Conservation (phyloP, 2,888 invertebrate genomes). For the Ceriagrion tenellum region DNA sequence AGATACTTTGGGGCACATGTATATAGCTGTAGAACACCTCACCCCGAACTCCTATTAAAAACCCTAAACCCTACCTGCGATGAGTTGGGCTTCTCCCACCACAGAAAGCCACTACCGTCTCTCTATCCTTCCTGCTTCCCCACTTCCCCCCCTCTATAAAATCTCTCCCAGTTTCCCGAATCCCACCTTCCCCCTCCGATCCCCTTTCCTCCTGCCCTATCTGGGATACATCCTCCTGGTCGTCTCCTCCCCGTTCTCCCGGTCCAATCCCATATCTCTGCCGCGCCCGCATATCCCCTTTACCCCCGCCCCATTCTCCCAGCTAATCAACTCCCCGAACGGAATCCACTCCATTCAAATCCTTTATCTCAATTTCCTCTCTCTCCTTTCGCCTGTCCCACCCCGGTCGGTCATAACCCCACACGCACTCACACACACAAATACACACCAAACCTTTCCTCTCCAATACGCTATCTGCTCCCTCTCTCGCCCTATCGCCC, state of each 20-base stretch:
- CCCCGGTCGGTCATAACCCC: background rate
- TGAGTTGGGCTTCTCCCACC: background rate
- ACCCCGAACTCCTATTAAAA: background rate
- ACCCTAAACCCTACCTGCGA: background rate
- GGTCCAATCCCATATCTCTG: background rate
- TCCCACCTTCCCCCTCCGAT: background rate
- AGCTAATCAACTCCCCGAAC: slow-evolving; percentile 50
- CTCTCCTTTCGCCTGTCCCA: slow-evolving; percentile 33
- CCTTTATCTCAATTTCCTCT: slow-evolving; percentile 51
- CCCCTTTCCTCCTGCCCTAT: background rate
- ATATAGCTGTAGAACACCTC: background rate
- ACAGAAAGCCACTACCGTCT: background rate
- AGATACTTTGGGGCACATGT: no score
- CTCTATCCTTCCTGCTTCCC: background rate
- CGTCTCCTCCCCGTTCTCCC: background rate
- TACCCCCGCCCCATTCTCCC: slow-evolving; percentile 5
- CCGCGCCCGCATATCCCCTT: slow-evolving; percentile 29
- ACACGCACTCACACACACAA: background rate
- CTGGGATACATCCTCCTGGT: background rate
- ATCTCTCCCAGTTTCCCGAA: background rate
- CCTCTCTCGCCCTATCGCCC: background rate
- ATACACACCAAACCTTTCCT: no score
- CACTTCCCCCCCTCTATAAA: background rate
- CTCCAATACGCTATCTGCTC: slow-evolving; percentile 18
- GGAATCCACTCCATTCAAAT: slow-evolving; percentile 54